Conservation (phyloP, 2,113 vertebrate genomes). For the Ictalurus punctatus region DNA sequence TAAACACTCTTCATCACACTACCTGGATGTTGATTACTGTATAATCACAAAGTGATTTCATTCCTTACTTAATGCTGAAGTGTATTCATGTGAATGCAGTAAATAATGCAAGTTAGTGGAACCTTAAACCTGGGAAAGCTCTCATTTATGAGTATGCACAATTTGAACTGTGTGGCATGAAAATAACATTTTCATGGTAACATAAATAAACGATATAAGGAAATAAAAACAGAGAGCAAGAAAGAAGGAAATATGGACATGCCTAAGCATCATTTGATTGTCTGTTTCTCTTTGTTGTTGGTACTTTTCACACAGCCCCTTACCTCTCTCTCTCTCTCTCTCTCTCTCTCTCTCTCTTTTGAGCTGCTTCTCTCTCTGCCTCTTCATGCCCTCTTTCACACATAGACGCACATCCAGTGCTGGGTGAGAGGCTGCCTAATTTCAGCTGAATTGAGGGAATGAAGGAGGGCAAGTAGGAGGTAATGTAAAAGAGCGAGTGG, state of each 20-base stretch:
- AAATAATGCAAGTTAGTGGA: neutral
- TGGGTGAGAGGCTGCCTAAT: slow-evolving; percentile 29
- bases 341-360: neutral
- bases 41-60: neutral
- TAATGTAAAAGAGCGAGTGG: slow-evolving; percentile 52
- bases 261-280: slow-evolving; percentile 20
- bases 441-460: slow-evolving; percentile 45
- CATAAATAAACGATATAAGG: neutral
- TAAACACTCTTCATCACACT: neutral
- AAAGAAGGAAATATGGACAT: neutral
- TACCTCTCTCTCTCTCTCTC: slow-evolving; percentile 54
- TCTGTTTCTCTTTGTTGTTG: slow-evolving; percentile 54
- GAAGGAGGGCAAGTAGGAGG: slow-evolving; percentile 59
- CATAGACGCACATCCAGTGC: slow-evolving; percentile 25
- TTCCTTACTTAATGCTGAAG: neutral
- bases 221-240: neutral
- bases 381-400: slow-evolving; percentile 42
- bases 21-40: neutral
- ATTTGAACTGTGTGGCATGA: neutral
- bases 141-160: neutral
- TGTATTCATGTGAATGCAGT: neutral
- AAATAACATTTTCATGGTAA: neutral
- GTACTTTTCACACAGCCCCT: slow-evolving; percentile 76
- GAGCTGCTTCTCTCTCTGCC: neutral
- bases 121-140: neutral